phyloP scores from a whole-genome alignment of 2,113 vertebrate species.

The Crotalus tigris region DNA sequence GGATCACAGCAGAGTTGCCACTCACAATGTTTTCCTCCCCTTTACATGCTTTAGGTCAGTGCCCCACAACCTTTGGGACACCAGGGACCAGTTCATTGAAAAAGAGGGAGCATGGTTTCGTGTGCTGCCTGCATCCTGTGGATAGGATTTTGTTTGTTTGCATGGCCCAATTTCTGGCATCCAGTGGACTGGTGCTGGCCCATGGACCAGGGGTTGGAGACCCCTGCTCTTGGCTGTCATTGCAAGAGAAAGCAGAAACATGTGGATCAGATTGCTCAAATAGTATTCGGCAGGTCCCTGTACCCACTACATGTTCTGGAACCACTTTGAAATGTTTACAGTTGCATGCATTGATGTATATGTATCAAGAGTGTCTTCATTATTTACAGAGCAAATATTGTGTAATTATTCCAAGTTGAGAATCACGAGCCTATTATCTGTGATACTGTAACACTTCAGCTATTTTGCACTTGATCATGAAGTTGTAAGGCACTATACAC shows the following conservation, averaged over 20 bases:
- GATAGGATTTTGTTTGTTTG: no score
- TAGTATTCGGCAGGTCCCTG: background rate
- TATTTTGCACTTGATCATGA: constrained; percentile 57
- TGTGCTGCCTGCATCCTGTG: no score
- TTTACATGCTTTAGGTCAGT: background rate
- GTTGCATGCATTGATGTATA: background rate
- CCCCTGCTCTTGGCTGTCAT: background rate
- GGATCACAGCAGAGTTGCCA: background rate
- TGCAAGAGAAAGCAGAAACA: background rate
- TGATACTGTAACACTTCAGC: constrained; percentile 44
- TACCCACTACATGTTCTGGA: background rate
- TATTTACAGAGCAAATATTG: constrained; percentile 31
- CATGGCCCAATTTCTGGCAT: no score
- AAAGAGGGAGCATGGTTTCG: no score
- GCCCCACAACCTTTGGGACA: no score
- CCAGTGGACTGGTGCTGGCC: no score
- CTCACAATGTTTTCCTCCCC: background rate
- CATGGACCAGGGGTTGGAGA: no score
- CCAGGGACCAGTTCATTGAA: no score
- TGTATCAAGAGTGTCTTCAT: constrained; percentile 1
- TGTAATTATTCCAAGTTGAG: constrained; percentile 30
- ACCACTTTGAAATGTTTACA: background rate
- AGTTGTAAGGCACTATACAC: constrained; percentile 47
- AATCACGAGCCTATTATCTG: constrained; percentile 5
- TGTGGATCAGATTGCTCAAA: background rate